These are phyloP conservation scores for Megathymus violae DNA, from an alignment of 1,140 invertebrate genomes.

Conservation along the genomic window DNA sequence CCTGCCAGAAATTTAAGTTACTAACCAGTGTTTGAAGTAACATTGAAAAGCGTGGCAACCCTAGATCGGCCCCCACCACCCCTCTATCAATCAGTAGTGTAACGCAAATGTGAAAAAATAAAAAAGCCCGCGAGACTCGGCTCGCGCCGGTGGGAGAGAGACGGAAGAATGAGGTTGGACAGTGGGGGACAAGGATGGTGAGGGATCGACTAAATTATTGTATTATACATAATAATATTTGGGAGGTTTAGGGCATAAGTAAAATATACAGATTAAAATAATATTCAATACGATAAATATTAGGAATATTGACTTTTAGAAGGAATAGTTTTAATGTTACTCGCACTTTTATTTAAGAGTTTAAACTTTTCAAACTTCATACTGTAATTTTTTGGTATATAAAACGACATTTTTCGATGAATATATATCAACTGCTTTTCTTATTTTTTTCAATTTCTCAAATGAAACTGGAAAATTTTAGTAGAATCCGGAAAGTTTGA, in stretches of 20 bases:
- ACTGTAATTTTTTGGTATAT: no score
- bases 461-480: no score
- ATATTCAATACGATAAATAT: no score
- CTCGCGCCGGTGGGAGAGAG: constrained; percentile 49
- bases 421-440: no score
- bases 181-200: constrained; percentile 37
- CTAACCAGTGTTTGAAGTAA: neutral
- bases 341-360: no score
- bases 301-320: no score
- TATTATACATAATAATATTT: constrained; percentile 73
- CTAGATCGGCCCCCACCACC: constrained; percentile 22
- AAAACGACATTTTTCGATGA: no score
- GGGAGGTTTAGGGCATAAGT: constrained; percentile 48
- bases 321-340: no score
- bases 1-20: no score
- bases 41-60: neutral
- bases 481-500: no score
- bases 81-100: constrained; percentile 57
- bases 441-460: no score
- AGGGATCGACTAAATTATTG: constrained; percentile 68
- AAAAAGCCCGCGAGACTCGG: constrained; percentile 48
- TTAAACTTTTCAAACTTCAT: no score
- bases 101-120: constrained; percentile 57
- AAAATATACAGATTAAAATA: constrained; percentile 43
- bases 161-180: constrained; percentile 37